Percentiles rank a stretch among this genome's conserved stretches.
phyloP scores from a whole-genome alignment of 2,797 vertebrate species.

The Notolabrus celidotus region DNA sequence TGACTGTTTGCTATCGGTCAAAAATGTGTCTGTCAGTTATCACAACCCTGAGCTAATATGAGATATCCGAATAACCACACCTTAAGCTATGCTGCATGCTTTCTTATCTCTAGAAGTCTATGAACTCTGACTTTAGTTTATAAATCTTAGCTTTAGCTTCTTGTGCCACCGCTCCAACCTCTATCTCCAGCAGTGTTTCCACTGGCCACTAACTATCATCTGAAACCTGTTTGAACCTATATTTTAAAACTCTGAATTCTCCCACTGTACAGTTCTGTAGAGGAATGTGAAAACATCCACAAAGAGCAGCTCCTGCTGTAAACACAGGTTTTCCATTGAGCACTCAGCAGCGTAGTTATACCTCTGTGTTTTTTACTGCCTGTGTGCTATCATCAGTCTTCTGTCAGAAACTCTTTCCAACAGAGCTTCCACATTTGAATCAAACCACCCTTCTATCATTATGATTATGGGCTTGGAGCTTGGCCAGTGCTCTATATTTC shows the following conservation, averaged over 20 bases:
- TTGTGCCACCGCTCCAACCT: neutral
- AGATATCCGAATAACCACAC: too few species aligned
- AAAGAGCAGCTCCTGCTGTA: conserved; percentile 37
- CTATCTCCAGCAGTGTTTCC: neutral
- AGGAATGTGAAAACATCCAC: conserved; percentile 52
- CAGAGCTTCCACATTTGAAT: conserved; percentile 41
- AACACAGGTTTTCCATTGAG: conserved; percentile 40
- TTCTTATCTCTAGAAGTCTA: too few species aligned
- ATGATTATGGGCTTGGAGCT: conserved; percentile 61
- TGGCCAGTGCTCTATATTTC: conserved; percentile 2
- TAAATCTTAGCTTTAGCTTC: neutral
- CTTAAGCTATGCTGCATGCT: too few species aligned
- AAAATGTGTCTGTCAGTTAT: too few species aligned
- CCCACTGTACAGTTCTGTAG: conserved; percentile 3
- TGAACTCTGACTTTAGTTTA: too few species aligned
- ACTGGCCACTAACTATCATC: conserved; percentile 1
- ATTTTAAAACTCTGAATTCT: conserved; percentile 2
- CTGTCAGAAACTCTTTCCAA: conserved; percentile 29
- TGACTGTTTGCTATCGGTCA: too few species aligned
- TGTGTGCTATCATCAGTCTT: conserved; percentile 30
- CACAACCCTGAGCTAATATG: too few species aligned
- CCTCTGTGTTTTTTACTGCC: conserved; percentile 33
- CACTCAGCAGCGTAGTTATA: conserved; percentile 2
- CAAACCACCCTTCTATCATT: conserved; percentile 44
- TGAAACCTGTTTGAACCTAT: conserved; percentile 14